Evolutionary conservation across 2,113 vertebrate genomes (phyloP).

Genomic region (Diphyllodes magnificus): DNA sequence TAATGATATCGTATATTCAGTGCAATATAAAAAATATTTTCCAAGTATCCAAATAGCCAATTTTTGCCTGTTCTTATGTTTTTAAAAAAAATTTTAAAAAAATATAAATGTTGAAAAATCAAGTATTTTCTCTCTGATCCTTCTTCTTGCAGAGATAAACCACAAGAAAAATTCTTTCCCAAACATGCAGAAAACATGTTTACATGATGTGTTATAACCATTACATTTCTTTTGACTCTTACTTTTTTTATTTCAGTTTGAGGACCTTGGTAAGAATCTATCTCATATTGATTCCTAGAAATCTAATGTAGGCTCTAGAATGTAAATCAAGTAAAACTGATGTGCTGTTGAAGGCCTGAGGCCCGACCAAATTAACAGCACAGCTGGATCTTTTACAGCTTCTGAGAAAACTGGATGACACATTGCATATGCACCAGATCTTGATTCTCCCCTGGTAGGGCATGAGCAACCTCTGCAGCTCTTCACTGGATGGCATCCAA

Average conservation of each 20-base stretch:
- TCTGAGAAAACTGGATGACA: neutral
- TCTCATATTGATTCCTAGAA: neutral
- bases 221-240: neutral
- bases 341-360: neutral
- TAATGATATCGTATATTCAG: neutral
- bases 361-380: neutral
- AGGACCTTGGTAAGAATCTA: neutral
- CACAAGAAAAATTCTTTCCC: neutral
- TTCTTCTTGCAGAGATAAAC: neutral
- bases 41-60: neutral
- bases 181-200: neutral
- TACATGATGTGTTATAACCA: neutral
- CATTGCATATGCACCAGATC: neutral
- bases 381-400: neutral
- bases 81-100: neutral
- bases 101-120: neutral
- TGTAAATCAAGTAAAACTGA: slow-evolving; percentile 5
- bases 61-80: neutral
- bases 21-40: neutral
- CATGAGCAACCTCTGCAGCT: neutral
- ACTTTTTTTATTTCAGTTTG: neutral
- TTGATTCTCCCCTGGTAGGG: neutral
- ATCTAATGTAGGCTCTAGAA: neutral
- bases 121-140: neutral
- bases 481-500: neutral